phyloP scores from a whole-genome alignment of 2,113 vertebrate species.

The Pteronura brasiliensis region DNA sequence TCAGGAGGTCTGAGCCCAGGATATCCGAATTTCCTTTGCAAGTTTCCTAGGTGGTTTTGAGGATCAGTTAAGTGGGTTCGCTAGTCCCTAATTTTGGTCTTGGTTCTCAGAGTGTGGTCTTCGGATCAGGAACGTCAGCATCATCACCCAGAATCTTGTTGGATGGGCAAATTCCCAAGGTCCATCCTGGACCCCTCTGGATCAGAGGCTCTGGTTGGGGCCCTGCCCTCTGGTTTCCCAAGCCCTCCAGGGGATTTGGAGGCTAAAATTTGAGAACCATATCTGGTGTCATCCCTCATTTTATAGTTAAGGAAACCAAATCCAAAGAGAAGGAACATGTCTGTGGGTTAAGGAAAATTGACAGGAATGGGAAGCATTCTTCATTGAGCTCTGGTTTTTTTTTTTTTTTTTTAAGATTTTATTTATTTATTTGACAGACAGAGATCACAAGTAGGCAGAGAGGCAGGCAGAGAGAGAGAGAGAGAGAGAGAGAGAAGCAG shows the following conservation, averaged over 20 bases:
- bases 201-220: background rate
- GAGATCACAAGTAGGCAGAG: too few species aligned
- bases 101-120: background rate
- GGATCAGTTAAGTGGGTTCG: background rate
- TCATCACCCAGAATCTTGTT: background rate
- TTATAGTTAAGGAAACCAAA: background rate
- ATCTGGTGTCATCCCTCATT: background rate
- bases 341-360: background rate
- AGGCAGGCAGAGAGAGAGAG: too few species aligned
- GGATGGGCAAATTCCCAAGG: background rate
- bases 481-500: too few species aligned
- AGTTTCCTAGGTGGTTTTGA: background rate
- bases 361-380: background rate
- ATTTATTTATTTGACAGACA: too few species aligned
- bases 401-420: too few species aligned
- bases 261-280: background rate
- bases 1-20: background rate
- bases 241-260: background rate
- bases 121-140: background rate
- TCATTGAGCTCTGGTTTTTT: background rate
- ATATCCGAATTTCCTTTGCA: background rate
- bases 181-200: too few species aligned
- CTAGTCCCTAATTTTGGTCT: background rate
- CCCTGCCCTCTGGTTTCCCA: background rate
- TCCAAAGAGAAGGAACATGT: background rate